phyloP scores from a whole-genome alignment of 37 sponge, comb jelly and placozoan species.

The Dysidea cf. avara region DNA sequence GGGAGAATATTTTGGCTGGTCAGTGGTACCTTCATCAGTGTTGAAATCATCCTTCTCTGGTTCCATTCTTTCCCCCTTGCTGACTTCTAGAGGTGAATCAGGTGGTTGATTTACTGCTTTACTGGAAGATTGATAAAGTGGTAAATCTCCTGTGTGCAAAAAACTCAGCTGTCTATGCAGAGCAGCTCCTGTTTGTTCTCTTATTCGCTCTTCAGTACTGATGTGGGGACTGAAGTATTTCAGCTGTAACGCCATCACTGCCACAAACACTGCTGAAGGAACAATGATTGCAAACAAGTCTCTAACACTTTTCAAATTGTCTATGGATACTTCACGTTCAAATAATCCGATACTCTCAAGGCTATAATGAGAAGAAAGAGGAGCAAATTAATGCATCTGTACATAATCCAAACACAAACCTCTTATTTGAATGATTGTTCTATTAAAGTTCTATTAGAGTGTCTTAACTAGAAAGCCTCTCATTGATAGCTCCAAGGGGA shows the following conservation, averaged over 20 bases:
- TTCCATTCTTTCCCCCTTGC: too few species aligned
- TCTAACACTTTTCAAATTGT: background rate
- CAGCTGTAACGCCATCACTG: slow-evolving; percentile 73
- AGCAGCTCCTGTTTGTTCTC: background rate
- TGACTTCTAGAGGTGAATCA: background rate
- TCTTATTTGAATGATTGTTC: background rate
- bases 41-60: background rate
- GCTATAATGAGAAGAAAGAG: slow-evolving; percentile 10
- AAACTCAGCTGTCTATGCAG: background rate
- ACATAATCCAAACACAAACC: too few species aligned
- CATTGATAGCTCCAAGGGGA: background rate
- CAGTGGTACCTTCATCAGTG: background rate
- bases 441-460: background rate
- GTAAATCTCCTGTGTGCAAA: too few species aligned
- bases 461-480: background rate
- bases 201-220: too few species aligned
- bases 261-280: slow-evolving; percentile 69
- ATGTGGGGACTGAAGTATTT: slow-evolving; percentile 54
- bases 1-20: too few species aligned
- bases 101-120: background rate
- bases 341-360: slow-evolving; percentile 54
- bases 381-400: too few species aligned
- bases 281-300: slow-evolving; percentile 39
- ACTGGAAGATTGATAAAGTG: too few species aligned
- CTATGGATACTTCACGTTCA: background rate